phyloP scores from a whole-genome alignment of 2,888 invertebrate genomes.

The Phymatocera aterrima region DNA sequence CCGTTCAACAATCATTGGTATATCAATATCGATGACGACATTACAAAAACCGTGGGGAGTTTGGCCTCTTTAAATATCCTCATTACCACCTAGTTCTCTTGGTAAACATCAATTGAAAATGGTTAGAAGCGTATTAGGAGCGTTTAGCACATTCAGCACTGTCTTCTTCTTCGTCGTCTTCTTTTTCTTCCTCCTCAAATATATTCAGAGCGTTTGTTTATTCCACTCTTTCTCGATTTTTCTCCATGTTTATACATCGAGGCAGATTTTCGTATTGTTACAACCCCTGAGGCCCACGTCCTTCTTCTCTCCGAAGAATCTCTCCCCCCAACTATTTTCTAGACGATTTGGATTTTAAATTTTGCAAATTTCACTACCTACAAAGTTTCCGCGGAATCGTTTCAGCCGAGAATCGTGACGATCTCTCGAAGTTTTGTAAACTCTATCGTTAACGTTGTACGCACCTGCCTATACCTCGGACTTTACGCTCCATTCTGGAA shows the following conservation, averaged over 20 bases:
- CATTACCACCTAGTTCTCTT: constrained; percentile 46
- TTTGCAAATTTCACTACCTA: no score
- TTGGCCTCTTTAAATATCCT: constrained; percentile 39
- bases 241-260: constrained; percentile 33
- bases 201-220: not conserved
- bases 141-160: constrained; percentile 18
- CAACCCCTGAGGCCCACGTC: not conserved
- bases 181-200: no score
- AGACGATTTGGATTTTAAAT: no score
- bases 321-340: no score
- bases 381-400: no score
- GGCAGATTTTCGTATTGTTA: constrained; percentile 4
- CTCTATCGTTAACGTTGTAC: no score
- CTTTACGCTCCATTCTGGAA: constrained; percentile 47
- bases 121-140: constrained; percentile 59
- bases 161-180: no score
- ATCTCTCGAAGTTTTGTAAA: no score
- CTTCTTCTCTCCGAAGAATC: no score
- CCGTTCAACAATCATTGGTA: not conserved
- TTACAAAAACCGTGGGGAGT: not conserved
- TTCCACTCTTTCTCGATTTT: not conserved
- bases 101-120: constrained; percentile 59
- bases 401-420: no score
- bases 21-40: constrained; percentile 47
- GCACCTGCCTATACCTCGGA: no score